Conservation (phyloP, 2,797 vertebrate genomes). For the Cyclopterus lumpus region DNA sequence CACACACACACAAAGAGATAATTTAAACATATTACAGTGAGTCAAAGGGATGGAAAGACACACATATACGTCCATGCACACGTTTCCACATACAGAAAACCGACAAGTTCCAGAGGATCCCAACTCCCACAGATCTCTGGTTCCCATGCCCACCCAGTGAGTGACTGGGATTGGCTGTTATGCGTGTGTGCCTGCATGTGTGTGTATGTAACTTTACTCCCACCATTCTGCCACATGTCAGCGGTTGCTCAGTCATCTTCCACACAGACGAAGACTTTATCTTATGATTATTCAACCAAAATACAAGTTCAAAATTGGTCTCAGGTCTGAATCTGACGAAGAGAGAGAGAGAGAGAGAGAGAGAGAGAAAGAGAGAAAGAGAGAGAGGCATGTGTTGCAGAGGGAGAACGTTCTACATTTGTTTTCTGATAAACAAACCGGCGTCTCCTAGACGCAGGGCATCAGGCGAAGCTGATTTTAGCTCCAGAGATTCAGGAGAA, state of each 20-base stretch:
- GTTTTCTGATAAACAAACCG: slow-evolving; percentile 69
- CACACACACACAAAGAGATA: background rate
- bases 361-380: background rate
- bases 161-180: slow-evolving; percentile 59
- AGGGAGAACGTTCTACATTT: slow-evolving; percentile 44
- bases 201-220: slow-evolving; percentile 64
- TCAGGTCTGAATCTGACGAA: background rate
- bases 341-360: background rate
- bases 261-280: slow-evolving; percentile 25
- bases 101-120: slow-evolving; percentile 61
- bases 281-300: background rate
- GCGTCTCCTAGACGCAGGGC: slow-evolving; percentile 56
- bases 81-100: slow-evolving; percentile 30
- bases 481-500: slow-evolving; percentile 62
- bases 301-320: background rate
- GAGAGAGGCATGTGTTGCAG: slow-evolving; percentile 29
- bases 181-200: background rate
- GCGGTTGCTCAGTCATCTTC: slow-evolving; percentile 71
- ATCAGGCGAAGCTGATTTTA: slow-evolving; percentile 70
- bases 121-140: slow-evolving; percentile 69
- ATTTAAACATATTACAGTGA: slow-evolving; percentile 20
- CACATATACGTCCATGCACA: slow-evolving; percentile 7
- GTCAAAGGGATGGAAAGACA: slow-evolving; percentile 17
- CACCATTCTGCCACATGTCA: slow-evolving; percentile 69
- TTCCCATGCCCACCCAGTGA: slow-evolving; percentile 70